phyloP scores from a whole-genome alignment of 2,113 vertebrate genomes.

The Hydrolagus affinis region DNA sequence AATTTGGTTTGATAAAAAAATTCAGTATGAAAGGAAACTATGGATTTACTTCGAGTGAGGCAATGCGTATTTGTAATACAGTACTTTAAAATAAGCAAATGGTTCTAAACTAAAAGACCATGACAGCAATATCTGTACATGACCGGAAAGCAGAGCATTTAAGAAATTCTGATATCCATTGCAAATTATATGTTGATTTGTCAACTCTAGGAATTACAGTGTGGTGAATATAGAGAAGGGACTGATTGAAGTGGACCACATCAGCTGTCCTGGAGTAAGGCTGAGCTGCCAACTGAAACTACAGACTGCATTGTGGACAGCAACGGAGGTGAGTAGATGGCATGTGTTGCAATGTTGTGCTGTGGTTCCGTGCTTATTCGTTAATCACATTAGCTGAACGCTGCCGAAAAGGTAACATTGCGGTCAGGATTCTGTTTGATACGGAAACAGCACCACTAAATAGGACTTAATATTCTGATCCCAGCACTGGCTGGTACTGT shows the following conservation, averaged over 20 bases:
- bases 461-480: too few relatives aligned
- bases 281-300: constrained; percentile 84
- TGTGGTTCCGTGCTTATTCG: too few relatives aligned
- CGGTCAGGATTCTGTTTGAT: too few relatives aligned
- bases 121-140: not conserved
- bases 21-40: too few relatives aligned
- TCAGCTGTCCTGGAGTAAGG: constrained; percentile 73
- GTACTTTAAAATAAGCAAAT: not conserved
- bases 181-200: not conserved
- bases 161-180: not conserved
- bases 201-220: constrained; percentile 72
- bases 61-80: not conserved
- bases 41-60: too few relatives aligned
- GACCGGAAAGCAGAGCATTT: not conserved
- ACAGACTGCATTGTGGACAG: constrained; percentile 77
- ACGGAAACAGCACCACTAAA: too few relatives aligned
- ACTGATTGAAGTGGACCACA: constrained; percentile 75
- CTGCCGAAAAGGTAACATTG: too few relatives aligned
- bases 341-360: too few relatives aligned
- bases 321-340: constrained; percentile 70
- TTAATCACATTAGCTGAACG: too few relatives aligned
- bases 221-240: constrained; percentile 86
- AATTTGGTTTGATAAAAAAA: too few relatives aligned
- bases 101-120: not conserved
- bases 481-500: too few relatives aligned